phyloP scores from a whole-genome alignment of 2,797 vertebrate species.

The Anguilla anguilla region DNA sequence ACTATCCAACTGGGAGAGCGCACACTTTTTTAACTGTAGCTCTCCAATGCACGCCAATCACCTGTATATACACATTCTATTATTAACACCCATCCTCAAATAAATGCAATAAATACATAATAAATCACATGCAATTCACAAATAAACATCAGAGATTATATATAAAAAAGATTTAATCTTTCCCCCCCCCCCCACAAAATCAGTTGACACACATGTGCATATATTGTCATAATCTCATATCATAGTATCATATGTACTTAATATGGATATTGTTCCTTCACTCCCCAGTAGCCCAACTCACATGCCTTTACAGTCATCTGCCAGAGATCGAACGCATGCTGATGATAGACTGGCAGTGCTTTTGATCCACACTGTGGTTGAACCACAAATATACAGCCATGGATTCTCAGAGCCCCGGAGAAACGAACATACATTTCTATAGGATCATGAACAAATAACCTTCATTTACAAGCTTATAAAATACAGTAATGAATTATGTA shows the following conservation, averaged over 20 bases:
- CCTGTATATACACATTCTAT: not conserved
- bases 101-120: not conserved
- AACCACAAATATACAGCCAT: not conserved
- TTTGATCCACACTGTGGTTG: not conserved
- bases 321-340: not conserved
- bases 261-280: not conserved
- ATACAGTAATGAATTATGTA: constrained; percentile 7
- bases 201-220: constrained; percentile 7
- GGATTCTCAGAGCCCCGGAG: not conserved
- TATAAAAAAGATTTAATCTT: constrained; percentile 15
- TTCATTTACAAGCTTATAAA: constrained; percentile 20
- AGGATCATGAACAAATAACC: constrained; percentile 22
- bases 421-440: constrained; percentile 18
- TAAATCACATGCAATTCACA: not conserved
- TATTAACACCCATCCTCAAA: not conserved
- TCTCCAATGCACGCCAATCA: not conserved
- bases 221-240: not conserved
- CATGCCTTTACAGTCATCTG: not conserved
- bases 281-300: not conserved
- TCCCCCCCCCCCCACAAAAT: not conserved
- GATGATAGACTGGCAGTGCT: constrained; percentile 2
- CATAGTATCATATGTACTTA: constrained; percentile 1
- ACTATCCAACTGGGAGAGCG: not conserved
- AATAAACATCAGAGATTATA: constrained; percentile 4
- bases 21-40: not conserved